Base-by-base conservation (phyloP, 2,888 invertebrate species). In the Dynastes hyllus region DNA sequence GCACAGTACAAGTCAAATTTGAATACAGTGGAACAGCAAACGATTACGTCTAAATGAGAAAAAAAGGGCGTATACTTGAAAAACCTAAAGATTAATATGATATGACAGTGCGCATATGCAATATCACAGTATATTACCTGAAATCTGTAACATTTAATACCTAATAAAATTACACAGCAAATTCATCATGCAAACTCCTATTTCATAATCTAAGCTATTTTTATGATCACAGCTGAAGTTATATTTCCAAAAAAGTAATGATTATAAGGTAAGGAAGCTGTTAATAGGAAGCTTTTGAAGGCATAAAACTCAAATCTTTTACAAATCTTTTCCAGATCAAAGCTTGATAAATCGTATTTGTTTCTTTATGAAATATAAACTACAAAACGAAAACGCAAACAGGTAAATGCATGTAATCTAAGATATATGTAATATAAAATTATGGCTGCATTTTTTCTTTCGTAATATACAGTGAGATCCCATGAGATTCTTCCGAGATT, bases 121-220 rank as follows among this genome's bases (percentile, higher is more conserved):
- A 67, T 40, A 67, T 67, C 66, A 67, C 66, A 67, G 40, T 67
- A 67, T 50, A 67, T 67, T 22, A 67, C 66, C 66, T 67, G 66
- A 45, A 67, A 63, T 13, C 27, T 63, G 63, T 32, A 63, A 63
- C 29, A 45, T 40, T 67, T 66, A 37, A 16, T 37, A 66, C 40
- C n/a, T 67, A 66, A 11, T 40, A 16, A 45, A n/a, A 45, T 45
- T 45, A 67, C 66, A 67, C 45, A 50, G 40, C 22, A 63, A 63
- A 9, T 11, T 63, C 45, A 63, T 13, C 50, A 67, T 67, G 66
- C 66, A 67, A 37, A 22, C 4, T 67, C 40, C 66, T 58, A 58
- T 58, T 16, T 22, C 6, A 58, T 2, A 58, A 27, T 58, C 55
- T 58, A 58, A 16, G 55, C 55, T 58, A 58, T 58, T 58, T 58